Conservation (phyloP, 2,113 vertebrate genomes). For the Elaphurus davidianus region DNA sequence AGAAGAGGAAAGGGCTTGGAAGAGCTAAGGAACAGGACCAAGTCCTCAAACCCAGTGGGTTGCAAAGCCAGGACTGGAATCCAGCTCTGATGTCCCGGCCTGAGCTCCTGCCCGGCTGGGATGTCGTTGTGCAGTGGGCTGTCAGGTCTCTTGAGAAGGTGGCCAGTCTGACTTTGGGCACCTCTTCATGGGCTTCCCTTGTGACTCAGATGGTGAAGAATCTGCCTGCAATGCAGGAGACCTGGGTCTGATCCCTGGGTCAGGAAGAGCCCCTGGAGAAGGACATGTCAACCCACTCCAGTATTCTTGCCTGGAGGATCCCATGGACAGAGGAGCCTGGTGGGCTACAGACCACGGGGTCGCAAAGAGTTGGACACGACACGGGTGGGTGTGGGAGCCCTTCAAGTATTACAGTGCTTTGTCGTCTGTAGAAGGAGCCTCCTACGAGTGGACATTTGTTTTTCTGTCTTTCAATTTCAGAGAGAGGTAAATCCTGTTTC, state of each 20-base stretch:
- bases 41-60: background rate
- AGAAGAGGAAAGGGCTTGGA: background rate
- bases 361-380: background rate
- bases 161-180: background rate
- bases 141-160: background rate
- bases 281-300: background rate
- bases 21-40: background rate
- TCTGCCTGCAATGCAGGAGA: background rate
- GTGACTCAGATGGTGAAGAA: background rate
- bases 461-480: background rate
- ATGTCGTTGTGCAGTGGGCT: background rate
- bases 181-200: background rate
- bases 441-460: background rate
- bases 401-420: background rate
- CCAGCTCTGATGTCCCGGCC: accelerated
- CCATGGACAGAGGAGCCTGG: background rate
- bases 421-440: background rate
- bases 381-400: background rate
- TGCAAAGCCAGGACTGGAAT: background rate
- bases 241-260: background rate
- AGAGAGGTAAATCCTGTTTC: background rate
- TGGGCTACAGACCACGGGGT: background rate
- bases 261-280: background rate
- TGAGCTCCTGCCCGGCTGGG: background rate
- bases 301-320: background rate